A percentile compares a stretch with the other conserved stretches of the same genome.
phyloP scores from a whole-genome alignment of 2,888 invertebrate species.

The Dusona sp. region DNA sequence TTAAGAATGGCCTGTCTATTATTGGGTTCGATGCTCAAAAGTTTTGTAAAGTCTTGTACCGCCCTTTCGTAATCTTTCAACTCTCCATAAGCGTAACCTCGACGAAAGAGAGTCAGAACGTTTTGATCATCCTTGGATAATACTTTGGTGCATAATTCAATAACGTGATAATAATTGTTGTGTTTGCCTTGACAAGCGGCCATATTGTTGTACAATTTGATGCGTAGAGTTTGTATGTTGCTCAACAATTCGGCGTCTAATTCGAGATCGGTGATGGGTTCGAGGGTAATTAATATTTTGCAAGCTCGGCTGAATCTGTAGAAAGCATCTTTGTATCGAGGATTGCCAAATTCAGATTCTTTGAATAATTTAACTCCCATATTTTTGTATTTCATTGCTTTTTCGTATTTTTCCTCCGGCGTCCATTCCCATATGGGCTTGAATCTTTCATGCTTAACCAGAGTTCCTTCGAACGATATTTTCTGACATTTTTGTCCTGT shows the following conservation, averaged over 20 bases:
- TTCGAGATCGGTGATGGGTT: constrained; percentile 84
- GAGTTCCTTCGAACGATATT: constrained; percentile 84
- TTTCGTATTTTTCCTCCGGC: constrained; percentile 86
- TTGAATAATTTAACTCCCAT: constrained; percentile 89
- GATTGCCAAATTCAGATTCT: constrained; percentile 75
- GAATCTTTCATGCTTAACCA: constrained; percentile 85
- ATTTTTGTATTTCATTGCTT: constrained; percentile 86
- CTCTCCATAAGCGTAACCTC: constrained; percentile 85
- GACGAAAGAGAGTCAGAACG: constrained; percentile 86
- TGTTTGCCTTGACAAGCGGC: constrained; percentile 92
- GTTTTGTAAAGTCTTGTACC: constrained; percentile 86
- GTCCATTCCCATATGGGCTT: constrained; percentile 87
- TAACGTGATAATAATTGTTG: constrained; percentile 88
- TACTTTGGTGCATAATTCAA: constrained; percentile 87
- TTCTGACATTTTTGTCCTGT: constrained; percentile 79
- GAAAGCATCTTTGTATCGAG: constrained; percentile 89
- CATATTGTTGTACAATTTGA: constrained; percentile 92
- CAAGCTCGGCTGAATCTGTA: constrained; percentile 90
- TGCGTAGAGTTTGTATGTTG: constrained; percentile 87
- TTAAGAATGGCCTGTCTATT: constrained; percentile 88
- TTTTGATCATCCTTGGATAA: constrained; percentile 84
- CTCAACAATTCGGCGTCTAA: constrained; percentile 85
- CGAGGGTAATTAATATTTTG: constrained; percentile 90
- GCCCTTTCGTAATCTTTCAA: constrained; percentile 89
- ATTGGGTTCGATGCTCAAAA: constrained; percentile 87